These are phyloP conservation scores for Phasianus colchicus DNA, from an alignment of 2,113 vertebrate genomes.

Conservation along the genomic window DNA sequence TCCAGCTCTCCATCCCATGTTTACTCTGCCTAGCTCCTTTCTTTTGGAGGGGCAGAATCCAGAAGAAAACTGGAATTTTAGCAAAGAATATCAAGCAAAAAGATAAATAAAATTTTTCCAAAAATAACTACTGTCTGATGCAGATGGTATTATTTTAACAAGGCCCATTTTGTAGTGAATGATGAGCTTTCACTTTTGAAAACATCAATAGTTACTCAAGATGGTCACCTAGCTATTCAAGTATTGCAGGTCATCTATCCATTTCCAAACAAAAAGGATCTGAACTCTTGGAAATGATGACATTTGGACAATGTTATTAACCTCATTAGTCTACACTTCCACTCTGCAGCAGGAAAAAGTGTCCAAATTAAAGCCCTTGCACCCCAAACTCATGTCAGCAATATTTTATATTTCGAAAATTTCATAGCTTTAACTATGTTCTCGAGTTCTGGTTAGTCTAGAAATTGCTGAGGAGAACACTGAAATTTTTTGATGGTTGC, in stretches of 20 bases:
- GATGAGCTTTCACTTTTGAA: not conserved
- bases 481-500: not conserved
- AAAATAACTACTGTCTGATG: not conserved
- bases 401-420: not conserved
- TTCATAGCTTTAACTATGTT: not conserved
- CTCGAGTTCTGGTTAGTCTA: not conserved
- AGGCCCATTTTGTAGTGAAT: not conserved
- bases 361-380: not conserved
- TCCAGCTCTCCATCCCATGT: not conserved
- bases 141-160: not conserved
- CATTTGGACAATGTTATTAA: not conserved
- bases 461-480: not conserved
- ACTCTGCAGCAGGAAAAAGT: not conserved
- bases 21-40: not conserved
- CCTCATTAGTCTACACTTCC: not conserved
- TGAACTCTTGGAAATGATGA: not conserved
- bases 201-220: not conserved
- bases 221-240: not conserved
- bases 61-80: not conserved
- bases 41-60: not conserved
- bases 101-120: too few species aligned
- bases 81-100: not conserved
- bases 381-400: not conserved
- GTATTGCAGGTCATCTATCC: fast-evolving
- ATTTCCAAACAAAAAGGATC: not conserved